Conservation (phyloP, 2,888 invertebrate genomes). For the Teleiodes luculella region DNA sequence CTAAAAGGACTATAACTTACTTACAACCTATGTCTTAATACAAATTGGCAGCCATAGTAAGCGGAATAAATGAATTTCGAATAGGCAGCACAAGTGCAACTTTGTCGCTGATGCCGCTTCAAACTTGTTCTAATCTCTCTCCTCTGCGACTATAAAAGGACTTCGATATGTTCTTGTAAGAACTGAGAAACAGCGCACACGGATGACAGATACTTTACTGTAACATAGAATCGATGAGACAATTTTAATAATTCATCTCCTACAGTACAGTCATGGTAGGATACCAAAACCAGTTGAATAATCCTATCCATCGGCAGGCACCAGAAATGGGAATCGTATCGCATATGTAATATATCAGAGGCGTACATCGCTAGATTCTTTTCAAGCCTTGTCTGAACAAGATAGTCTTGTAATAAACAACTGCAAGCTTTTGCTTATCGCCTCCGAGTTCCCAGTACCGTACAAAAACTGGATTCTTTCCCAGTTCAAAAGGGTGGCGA, state of each 20-base stretch:
- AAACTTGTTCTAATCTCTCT: conserved; percentile 8
- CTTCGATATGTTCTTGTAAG: not conserved
- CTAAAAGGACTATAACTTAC: not conserved
- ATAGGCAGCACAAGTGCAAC: not conserved
- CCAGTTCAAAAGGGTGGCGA: too few relatives aligned
- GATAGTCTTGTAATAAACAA: too few relatives aligned
- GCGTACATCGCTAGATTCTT: too few relatives aligned
- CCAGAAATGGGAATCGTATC: too few relatives aligned
- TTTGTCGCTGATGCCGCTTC: conserved; percentile 1
- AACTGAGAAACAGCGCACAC: not conserved
- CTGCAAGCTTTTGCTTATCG: too few relatives aligned
- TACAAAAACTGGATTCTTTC: too few relatives aligned
- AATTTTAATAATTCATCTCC: conserved; percentile 1
- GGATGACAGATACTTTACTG: not conserved
- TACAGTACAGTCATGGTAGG: not conserved
- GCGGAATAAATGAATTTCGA: conserved; percentile 10
- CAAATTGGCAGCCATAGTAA: conserved; percentile 7
- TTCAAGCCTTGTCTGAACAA: too few relatives aligned
- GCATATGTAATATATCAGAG: too few relatives aligned
- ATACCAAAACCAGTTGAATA: not conserved
- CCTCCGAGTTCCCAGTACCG: too few relatives aligned
- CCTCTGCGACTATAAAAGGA: not conserved
- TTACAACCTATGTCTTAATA: not conserved
- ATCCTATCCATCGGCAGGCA: not conserved
- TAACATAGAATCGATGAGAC: not conserved